Base-by-base conservation (phyloP, 2,888 invertebrate genomes). In the Augochlorella aurata region DNA sequence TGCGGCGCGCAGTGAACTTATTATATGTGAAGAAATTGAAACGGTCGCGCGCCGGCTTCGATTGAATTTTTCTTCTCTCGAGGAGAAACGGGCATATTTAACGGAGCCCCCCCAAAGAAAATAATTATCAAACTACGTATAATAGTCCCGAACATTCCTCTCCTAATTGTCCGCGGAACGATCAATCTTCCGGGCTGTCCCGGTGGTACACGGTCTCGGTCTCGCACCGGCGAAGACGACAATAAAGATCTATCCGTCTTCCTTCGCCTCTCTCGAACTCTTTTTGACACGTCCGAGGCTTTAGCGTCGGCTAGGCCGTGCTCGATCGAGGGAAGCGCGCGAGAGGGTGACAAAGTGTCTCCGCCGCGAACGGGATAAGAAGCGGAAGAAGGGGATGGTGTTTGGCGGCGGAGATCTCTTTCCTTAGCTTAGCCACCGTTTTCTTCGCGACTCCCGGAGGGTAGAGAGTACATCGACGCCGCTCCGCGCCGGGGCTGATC, bases 341-440 rank as follows among this genome's bases (percentile, higher is more conserved):
- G 80, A 83, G 85, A 85, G 86, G 88, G 88, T 87, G 88, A 85
- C 87, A 88, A 87, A 88, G 86, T 88, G 86, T 87, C 85, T 86
- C 86, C 61, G 74, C 74, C 79, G 65, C 79, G 75, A 78, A 77
- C 68, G 58, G 75, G 85, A 82, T 84, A 85, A 80, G 82, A 77
- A 79, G 81, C 77, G 50, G 74, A 61, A 52, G 68, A n/a, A 61
- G 44, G 50, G 50, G 44, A 16, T 16, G 52, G 54, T 12, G 21
- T 38, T 67, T 29, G 45, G 68, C 50, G 76, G 58, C 50, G 63
- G 84, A 83, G 88, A 82, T 87, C 87, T 88, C 88, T 82, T 85
- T 88, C 83, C 87, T 88, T 77, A 73, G 74, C 87, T 88, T 77
- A 73, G 74, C 72, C 84, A 45, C 58, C 73, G 74, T 77, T 83